Base-by-base conservation (phyloP, 1,140 invertebrate genomes). In the Drosophila leontia region DNA sequence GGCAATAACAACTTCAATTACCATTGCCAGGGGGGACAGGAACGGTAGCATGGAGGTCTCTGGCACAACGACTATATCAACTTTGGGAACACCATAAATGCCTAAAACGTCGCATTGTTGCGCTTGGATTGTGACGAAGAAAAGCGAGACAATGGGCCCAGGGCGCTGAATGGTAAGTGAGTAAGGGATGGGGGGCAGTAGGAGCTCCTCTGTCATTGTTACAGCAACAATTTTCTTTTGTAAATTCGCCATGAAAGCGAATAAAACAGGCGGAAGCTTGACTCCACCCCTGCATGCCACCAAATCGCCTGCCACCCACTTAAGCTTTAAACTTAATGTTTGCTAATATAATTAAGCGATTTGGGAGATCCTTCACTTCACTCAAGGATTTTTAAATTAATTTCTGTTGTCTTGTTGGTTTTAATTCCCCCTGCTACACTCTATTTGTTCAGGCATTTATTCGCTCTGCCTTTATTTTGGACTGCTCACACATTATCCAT, bases 291-390 rank as follows among this genome's bases (percentile, higher is more conserved):
- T 29, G 34, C 2, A 13, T 7, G 19, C 45, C 17, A 8, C 3
- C 12, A 19, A 37, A 23, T 55, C 63, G 29, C 13, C 23, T 37
- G 37, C 63, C 63, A 48, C 32, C 62, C 45, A 23, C 42, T 55
- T 59, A 48, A 53, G 47, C 48, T 69, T 58, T 59, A 77, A 77
- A 78, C 75, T 77, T 61, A 69, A 69, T 86, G 75, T 87, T 88
- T 83, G 83, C 64, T 76, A 76, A 88, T 80, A 76, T 83, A 86
- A 86, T 86, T 79, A 86, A 86, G 71, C 80, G 76, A 87, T 87
- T 85, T 81, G 32, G 48, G 48, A 48, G 59, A 57, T 32, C 50
- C 58, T 58, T 76, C 44, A 68, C 51, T 64, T 61, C 72, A 53
- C 78, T 78, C 65, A 56, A 63, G 63, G 53, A 75, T 82, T 82